Evolutionary conservation across 2,797 vertebrate species (phyloP).

Genomic region (Poecile montanus): DNA sequence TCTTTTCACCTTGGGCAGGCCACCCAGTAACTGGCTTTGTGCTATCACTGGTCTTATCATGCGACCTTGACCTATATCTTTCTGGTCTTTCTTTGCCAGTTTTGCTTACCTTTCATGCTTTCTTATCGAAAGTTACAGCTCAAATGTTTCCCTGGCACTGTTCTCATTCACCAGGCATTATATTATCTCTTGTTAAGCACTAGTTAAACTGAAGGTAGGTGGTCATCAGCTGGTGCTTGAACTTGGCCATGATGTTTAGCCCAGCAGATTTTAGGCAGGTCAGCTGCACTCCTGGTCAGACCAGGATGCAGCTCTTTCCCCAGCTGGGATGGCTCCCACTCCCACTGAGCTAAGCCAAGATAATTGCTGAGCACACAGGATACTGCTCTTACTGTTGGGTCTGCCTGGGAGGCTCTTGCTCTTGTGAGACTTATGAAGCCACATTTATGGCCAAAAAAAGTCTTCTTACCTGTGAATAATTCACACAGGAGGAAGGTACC

Average conservation of each 20-base stretch:
- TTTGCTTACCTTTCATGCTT: constrained; percentile 1
- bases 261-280: not conserved
- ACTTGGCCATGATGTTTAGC: not conserved
- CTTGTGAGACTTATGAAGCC: not conserved
- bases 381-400: not conserved
- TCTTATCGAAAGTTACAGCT: not conserved
- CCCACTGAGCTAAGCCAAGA: not conserved
- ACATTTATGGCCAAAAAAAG: not conserved
- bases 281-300: not conserved
- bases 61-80: not conserved
- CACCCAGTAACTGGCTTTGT: not conserved
- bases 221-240: not conserved
- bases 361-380: not conserved
- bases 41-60: not conserved
- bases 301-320: not conserved
- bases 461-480: not conserved
- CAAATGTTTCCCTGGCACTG: not conserved
- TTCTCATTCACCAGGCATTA: not conserved
- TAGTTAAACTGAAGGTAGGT: not conserved
- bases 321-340: not conserved
- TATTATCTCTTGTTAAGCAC: not conserved
- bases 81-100: not conserved
- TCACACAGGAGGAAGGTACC: not conserved
- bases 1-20: not conserved
- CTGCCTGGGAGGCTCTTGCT: not conserved